Base-by-base conservation (phyloP, 2,113 vertebrate species). In the Odocoileus hemionus region DNA sequence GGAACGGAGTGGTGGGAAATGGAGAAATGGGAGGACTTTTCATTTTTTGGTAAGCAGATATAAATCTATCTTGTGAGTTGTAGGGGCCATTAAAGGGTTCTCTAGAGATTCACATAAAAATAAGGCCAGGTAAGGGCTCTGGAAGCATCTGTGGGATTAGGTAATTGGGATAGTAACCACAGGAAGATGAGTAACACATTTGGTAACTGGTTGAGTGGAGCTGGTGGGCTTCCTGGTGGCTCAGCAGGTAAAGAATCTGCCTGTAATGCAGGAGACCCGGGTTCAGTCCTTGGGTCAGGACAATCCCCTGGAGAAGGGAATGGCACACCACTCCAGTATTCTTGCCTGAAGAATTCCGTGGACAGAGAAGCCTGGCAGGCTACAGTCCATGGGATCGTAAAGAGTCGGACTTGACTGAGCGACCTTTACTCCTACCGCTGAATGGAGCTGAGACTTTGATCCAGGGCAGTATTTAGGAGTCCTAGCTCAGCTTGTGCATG, bases 391-490 rank as follows among this genome's bases (percentile, higher is more conserved):
- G 67, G 11, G 21, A 70, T 70, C 19, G 1, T 21, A 70, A 19
- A 67, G 33, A 70, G n/a, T 3, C 4, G 16, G 61, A 67, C n/a
- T 12, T 0, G 4, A 21, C 64, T 70, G n/a, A 70, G 33, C 2
- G 7, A 8, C 67, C 36, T 70, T 70, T 70, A 70, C 67, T 70
- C 23, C n/a, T 23, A 23, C 67, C 10, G 6, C 67, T 64, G 52
- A 83, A 60, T 93, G 91, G 97, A 96, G 61, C 78, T 96, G 86
- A 95, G 93, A 97, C 98, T 97, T 98, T 97, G 97, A 97, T 91
- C 61, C 57, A 47, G 78, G 36, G 7, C 55, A 58, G 70, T 87
- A 45, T 79, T 82, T 67, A 79, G 43, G 67, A 70, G 76, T 89
- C 60, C 7, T 33, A 92, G 83, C 26, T 43, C 25, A 36, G 16